Evolutionary conservation across 2,888 invertebrate species (phyloP), one percentile per base, ranked within the genome.

Genomic region (Pocota personata): DNA sequence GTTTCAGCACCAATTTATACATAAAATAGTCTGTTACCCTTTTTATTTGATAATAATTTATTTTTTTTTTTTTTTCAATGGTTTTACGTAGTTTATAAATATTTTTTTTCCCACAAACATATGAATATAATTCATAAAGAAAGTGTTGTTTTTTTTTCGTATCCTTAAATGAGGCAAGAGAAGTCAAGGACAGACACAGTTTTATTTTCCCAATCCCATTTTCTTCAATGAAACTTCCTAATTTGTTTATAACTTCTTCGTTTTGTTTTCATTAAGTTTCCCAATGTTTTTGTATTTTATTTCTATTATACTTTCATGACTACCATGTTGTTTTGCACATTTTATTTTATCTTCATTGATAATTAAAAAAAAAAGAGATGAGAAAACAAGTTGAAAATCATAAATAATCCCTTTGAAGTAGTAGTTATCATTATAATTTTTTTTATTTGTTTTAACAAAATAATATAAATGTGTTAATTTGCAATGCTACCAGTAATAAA

Each of bases 251-350:
- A 72, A 64, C 58, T 62, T n/a, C 62, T 69, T 86, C 79, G 69
- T 86, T 87, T 82, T 77, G 50, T 77, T 88, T 88, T 66, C 52
- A 60, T 67, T 87, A 24, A 37, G 62, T 72, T 64, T 67, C 24
- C 24, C 40, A 52, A 37, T 24, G 50, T 77, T 73, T 72, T 69
- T 55, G 52, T 75, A 58, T 72, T 66, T 71, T 88, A 57, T 69
- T 75, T 71, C 64, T 50, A 71, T 62, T 72, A 40, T 73, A 82
- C 80, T 82, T 77, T 88, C 77, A 86, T 84, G 79, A 87, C 87
- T 87, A 88, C 77, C 88, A 82, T 88, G 86, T 88, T 87, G 71
- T 82, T 88, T 75, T 87, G 76, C 87, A 87, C 82, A 87, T 60
- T 79, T 82, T 58, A 75, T 87, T 37, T 55, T 73, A 62, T 76